A percentile compares a stretch with the other conserved stretches of the same genome.
phyloP scores from a whole-genome alignment of 2,113 vertebrate genomes.

The Stomatorhinus ivindoensis region DNA sequence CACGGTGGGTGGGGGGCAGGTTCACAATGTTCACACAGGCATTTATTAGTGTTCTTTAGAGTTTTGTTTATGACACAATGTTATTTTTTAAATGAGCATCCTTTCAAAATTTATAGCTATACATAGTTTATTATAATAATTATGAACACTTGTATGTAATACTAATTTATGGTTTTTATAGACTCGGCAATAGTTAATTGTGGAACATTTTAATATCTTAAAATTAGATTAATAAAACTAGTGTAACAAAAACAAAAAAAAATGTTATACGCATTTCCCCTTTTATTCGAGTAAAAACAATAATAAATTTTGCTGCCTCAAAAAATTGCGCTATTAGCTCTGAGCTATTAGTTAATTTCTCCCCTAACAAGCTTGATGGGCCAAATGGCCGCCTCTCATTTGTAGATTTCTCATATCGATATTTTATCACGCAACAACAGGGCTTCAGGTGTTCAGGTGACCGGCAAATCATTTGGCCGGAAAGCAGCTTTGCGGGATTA shows the following conservation, averaged over 20 bases:
- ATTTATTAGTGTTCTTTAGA: background rate
- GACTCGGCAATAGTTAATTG: background rate
- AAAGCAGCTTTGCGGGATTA: too few species aligned
- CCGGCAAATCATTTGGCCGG: too few species aligned
- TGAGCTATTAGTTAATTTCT: too few species aligned
- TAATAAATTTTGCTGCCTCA: background rate
- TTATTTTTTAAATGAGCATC: background rate
- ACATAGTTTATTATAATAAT: background rate
- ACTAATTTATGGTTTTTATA: background rate
- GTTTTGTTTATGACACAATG: background rate
- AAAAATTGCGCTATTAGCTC: too few species aligned
- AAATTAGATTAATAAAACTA: background rate
- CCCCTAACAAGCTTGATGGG: too few species aligned
- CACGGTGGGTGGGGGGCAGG: background rate
- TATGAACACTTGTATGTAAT: background rate
- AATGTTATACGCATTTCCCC: background rate
- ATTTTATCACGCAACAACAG: too few species aligned
- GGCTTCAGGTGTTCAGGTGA: too few species aligned
- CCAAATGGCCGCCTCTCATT: too few species aligned
- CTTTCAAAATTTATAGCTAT: background rate
- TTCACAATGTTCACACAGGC: background rate
- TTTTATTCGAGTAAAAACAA: background rate
- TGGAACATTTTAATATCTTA: too few species aligned
- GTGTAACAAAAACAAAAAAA: background rate
- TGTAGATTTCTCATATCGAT: too few species aligned